Evolutionary conservation across 2,113 vertebrate species (phyloP).

Genomic region (Drymodes brunneopygia): DNA sequence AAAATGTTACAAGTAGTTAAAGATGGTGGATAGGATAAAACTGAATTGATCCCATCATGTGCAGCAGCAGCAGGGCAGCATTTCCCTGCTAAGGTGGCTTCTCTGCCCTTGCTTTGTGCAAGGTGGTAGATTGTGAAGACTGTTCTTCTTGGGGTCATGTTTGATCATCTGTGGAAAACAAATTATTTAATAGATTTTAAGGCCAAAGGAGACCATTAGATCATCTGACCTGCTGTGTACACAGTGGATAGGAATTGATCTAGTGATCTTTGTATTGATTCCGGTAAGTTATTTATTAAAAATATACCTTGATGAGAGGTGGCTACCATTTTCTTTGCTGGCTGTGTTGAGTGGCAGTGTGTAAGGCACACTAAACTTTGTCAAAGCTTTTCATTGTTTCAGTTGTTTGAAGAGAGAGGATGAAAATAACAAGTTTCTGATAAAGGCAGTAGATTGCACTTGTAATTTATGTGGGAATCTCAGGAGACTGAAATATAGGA

Average conservation of each 20-base stretch:
- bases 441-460: not conserved
- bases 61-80: not conserved
- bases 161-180: not conserved
- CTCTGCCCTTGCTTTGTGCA: not conserved
- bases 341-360: not conserved
- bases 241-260: not conserved
- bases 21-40: conserved; percentile 1
- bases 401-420: not conserved
- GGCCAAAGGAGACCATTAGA: not conserved
- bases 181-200: conserved; percentile 1
- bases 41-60: not conserved
- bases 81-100: not conserved
- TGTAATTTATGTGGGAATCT: not conserved
- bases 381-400: not conserved
- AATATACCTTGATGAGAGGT: not conserved
- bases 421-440: not conserved
- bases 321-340: not conserved
- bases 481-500: not conserved
- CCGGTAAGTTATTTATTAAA: not conserved
- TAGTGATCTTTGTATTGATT: not conserved
- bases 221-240: not conserved
- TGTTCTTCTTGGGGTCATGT: not conserved
- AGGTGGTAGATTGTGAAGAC: not conserved
- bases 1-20: not conserved
- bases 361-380: not conserved